Base-by-base conservation (phyloP, 2,888 invertebrate genomes). In the Megastigmus dorsalis region DNA sequence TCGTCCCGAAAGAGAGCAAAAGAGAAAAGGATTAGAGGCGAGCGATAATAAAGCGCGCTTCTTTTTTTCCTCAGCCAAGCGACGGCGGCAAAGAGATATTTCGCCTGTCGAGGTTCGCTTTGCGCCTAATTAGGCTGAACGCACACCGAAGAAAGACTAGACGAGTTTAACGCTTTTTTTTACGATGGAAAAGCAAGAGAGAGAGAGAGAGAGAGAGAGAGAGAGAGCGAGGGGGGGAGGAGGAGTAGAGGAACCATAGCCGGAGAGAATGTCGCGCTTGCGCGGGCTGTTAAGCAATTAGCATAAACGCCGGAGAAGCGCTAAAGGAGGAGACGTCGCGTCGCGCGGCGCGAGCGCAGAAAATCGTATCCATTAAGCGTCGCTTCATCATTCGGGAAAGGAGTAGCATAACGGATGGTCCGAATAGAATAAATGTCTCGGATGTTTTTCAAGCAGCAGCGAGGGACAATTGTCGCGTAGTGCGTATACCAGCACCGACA, bases 61-160 rank as follows among this genome's bases (percentile, higher is more conserved):
- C 33, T 15, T 38, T 20, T 41, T 23, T 57, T 41, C n/a, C 9
- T 41, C 59, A n/a, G n/a, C n/a, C 28, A 18, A 2, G n/a, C 52
- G 13, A 13, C 41, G 13, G 13, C 5, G n/a, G 13, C 41, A 41
- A 5, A 41, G 9, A 41, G n/a, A 26, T n/a, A 13, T n/a, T 52
- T 28, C 52, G 52, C 52, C 9, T 28, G 13, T n/a, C n/a, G n/a
- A n/a, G n/a, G 28, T 52, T n/a, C 59, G 28, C 59, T 60, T 38
- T 13, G 65, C 66, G 60, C 33, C 68, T 79, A 78, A 79, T 78
- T 78, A 78, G 74, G 55, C 67, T 20, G 54, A 55, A 68, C 67
- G 52, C 43, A 33, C 13, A 33, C 13, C 52, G 41, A 9, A 54
- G 45, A 62, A 57, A 45, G 48, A 36, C 20, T 33, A 62, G 67